Evolutionary conservation across 1,140 invertebrate species (phyloP).

Genomic region (Listronotus oregonensis): DNA sequence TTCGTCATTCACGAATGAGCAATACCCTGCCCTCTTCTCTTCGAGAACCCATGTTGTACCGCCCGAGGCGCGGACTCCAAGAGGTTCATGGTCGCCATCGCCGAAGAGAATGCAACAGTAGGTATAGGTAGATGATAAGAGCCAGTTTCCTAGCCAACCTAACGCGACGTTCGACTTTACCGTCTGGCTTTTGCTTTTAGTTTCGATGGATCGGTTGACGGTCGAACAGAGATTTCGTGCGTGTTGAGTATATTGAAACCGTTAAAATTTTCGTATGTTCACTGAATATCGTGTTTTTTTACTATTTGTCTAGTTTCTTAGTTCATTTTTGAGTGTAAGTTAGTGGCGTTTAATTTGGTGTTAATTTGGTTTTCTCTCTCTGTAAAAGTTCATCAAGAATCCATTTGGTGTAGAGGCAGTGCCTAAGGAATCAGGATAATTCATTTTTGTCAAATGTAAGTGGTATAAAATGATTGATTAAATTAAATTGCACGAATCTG

Average conservation of each 20-base stretch:
- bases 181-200: conserved; percentile 4
- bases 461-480: too few species aligned
- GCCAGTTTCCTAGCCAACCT: conserved; percentile 23
- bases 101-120: conserved; percentile 26
- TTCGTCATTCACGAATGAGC: too few species aligned
- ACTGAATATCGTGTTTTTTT: conserved; percentile 3
- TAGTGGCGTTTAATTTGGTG: too few species aligned
- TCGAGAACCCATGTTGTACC: conserved; percentile 8
- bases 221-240: conserved; percentile 1
- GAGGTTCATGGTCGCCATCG: conserved; percentile 39
- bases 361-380: too few species aligned
- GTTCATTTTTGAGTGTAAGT: too few species aligned
- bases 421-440: too few species aligned
- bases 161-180: conserved; percentile 27
- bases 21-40: too few species aligned
- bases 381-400: too few species aligned
- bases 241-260: conserved; percentile 1
- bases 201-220: conserved; percentile 10
- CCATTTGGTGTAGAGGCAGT: too few species aligned
- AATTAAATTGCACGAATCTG: too few species aligned
- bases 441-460: too few species aligned
- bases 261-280: background rate
- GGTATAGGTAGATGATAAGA: conserved; percentile 22
- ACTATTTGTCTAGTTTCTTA: background rate
- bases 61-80: conserved; percentile 15